Conservation (phyloP, 1,140 invertebrate genomes). For the Heterodera schachtii region DNA sequence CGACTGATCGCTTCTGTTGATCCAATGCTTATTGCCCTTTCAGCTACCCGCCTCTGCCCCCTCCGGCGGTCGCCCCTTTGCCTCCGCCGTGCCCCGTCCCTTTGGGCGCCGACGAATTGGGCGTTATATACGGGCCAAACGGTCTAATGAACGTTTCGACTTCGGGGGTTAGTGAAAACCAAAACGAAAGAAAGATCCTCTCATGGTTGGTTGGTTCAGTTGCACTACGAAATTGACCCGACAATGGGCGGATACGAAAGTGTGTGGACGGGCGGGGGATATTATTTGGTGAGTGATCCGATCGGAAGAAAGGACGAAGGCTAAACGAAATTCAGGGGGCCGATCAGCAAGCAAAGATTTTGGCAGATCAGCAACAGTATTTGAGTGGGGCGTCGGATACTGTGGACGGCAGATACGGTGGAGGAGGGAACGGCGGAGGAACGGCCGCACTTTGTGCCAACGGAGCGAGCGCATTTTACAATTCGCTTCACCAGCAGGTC, state of each 20-base stretch:
- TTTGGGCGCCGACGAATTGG: background rate
- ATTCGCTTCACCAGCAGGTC: conserved; percentile 5
- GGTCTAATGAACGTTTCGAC: background rate
- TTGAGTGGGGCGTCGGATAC: background rate
- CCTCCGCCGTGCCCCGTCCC: background rate
- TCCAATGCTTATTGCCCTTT: background rate
- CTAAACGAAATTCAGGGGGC: background rate
- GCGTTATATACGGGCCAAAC: conserved; percentile 4
- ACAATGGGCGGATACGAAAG: conserved; percentile 9
- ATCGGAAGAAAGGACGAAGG: background rate
- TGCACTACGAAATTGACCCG: conserved; percentile 4
- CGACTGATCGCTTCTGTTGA: background rate
- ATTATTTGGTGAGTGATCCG: background rate
- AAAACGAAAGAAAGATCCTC: too few relatives aligned
- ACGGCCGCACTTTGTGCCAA: background rate
- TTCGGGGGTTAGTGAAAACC: background rate
- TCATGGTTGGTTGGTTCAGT: conserved; percentile 2
- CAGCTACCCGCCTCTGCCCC: conserved; percentile 3
- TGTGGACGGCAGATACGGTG: conserved; percentile 1
- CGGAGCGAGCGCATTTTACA: background rate
- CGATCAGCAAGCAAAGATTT: background rate
- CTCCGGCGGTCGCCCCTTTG: background rate
- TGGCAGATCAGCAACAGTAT: background rate
- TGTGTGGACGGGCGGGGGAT: conserved; percentile 2
- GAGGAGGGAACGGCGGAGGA: background rate